Evolutionary conservation across 2,113 vertebrate genomes (phyloP), one percentile per base, ranked within the genome.

Genomic region (Sebastes schlegelii): DNA sequence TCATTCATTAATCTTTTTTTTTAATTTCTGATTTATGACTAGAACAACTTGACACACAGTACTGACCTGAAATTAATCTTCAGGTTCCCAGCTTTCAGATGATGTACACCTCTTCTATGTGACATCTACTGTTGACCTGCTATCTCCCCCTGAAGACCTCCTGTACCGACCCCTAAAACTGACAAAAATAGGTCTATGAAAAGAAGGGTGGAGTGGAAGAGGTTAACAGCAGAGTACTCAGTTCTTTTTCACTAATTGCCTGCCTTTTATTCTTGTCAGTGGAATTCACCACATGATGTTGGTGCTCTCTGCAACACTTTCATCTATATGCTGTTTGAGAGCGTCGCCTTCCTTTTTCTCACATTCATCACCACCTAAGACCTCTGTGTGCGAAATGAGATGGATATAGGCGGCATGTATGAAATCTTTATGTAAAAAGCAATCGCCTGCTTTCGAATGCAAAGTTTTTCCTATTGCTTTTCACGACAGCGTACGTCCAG

Each of bases 391-490:
- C 2, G 13, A 60, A 49, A 81, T 71, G 67, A 68, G 58, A 79
- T 57, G 40, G 55, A 74, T 77, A 73, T 19, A 57, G 7, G 17
- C 17, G 6, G 14, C 40, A 21, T 57, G 71, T 46, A 7, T 51
- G 46, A 62, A 75, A 74, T 75, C 48, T 60, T 65, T 10, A 74
- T 74, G 69, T 64, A 55, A 85, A 74, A 87, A 19, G 71, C 64
- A 71, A 46, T 74, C 13, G 2, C 7, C n/a, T 49, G 0, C 61
- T 77, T 74, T 69, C 42, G 60, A 61, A 73, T 64, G 63, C 23
- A 68, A 60, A 60, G 55, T 79, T 70, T 76, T 49, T 42, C 66
- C 34, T 34, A 34, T 45, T 83, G 14, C 23, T 68, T 74, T 62
- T 34, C 0, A 0, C 5, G 45, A 34, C 7, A 7, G 9, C 17